A percentile compares a stretch with the other conserved stretches of the same genome.
Conservation (phyloP, 2,888 invertebrate genomes). For the Hydriomena furcata region DNA sequence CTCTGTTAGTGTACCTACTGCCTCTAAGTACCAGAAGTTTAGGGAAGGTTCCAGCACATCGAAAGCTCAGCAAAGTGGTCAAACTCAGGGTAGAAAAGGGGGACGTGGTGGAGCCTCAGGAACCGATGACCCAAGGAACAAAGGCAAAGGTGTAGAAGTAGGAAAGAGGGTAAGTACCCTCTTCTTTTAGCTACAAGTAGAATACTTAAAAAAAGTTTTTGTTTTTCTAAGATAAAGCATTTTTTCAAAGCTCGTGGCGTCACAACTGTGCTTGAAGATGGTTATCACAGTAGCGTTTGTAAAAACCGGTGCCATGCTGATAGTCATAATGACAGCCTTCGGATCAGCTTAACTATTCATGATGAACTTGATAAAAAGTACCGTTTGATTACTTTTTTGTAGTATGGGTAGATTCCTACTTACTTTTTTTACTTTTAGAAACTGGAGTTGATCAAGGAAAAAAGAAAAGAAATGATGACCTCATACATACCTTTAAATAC, state of each 20-base stretch:
- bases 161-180: background rate
- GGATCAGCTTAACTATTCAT: too few relatives aligned
- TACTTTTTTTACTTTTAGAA: background rate
- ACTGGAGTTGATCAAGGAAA: background rate
- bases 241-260: too few relatives aligned
- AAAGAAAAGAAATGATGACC: background rate
- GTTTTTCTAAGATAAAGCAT: too few relatives aligned
- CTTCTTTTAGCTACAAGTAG: background rate
- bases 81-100: background rate
- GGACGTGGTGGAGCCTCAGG: background rate
- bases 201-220: too few relatives aligned
- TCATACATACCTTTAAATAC: background rate
- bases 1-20: background rate
- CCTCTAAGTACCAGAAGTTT: background rate
- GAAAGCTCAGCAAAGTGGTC: constrained; percentile 1
- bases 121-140: background rate
- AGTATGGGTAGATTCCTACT: too few relatives aligned
- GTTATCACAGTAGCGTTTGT: too few relatives aligned
- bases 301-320: too few relatives aligned
- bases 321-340: too few relatives aligned
- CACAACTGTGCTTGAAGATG: too few relatives aligned
- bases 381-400: too few relatives aligned
- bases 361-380: too few relatives aligned
- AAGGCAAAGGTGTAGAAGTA: background rate
- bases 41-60: background rate